Evolutionary conservation across 2,888 invertebrate species (phyloP), one percentile per base, ranked within the genome.

Genomic region (Choreutis nemorana): DNA sequence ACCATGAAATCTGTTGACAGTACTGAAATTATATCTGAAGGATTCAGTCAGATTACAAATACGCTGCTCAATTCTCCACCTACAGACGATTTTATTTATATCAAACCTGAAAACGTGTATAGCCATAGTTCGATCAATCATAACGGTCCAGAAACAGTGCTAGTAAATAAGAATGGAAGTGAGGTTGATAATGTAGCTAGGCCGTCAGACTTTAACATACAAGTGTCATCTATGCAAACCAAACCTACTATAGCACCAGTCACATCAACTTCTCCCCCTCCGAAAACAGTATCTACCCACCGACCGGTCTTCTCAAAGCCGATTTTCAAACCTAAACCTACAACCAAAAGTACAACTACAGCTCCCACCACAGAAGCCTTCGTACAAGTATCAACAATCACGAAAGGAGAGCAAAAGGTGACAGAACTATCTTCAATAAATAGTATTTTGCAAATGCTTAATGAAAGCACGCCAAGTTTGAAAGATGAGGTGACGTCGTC

Each of bases 391-490:
- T 81, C 84, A 1, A 83, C 85, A 3, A 72, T 82, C 0, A 77
- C 73, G 2, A 81, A 81, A 45, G 78, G 77, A 42, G 34, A 60
- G 36, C 44, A 73, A 42, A 51, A 77, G 53, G 61, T 70, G 4
- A 55, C 66, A 7, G 73, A 75, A 30, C 48, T 79, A 5, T 80
- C 75, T 2, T 71, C 78, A 2, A 66, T 75, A 28, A 53, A 81
- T 39, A 83, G 86, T 26, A 87, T 87, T 3, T 80, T 87, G 32
- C 80, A 86, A 42, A 84, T 87, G 79, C 52, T 87, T 6, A 87
- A 86, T 48, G 65, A 70, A 14, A 73, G 68, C 27, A 72, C 73
- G 5, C 65, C 72, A 14, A 72, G 59, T 42, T 51, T 71, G 44
- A 66, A 60, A 30, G 66, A 71, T 28, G 63, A 65, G 12, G 50